Percentiles rank a stretch among this genome's conserved stretches.
phyloP scores from a whole-genome alignment of 2,113 vertebrate species.

The Laterallus jamaicensis region DNA sequence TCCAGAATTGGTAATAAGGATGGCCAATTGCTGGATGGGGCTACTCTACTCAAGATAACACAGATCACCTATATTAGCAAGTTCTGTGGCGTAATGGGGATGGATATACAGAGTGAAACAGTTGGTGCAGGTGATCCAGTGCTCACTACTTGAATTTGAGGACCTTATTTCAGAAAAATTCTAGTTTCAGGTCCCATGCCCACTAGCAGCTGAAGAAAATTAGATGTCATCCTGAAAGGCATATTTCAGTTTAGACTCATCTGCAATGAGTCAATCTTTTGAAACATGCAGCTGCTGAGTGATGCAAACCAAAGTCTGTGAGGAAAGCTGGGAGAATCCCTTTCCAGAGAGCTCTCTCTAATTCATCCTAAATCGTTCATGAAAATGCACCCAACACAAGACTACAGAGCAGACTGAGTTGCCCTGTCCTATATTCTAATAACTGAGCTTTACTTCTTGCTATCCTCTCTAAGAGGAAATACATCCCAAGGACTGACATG shows the following conservation, averaged over 20 bases:
- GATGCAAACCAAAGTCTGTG: neutral
- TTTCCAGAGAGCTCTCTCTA: no score
- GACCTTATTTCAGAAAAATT: neutral
- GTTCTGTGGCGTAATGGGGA: neutral
- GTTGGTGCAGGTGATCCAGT: neutral
- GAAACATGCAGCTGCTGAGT: neutral
- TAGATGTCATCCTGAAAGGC: neutral
- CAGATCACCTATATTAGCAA: neutral
- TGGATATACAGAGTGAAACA: neutral
- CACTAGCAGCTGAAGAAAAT: neutral
- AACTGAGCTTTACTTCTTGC: no score
- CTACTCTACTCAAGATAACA: neutral
- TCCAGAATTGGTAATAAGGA: neutral
- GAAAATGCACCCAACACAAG: no score
- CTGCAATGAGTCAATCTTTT: neutral
- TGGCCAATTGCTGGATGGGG: neutral
- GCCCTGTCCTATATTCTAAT: no score
- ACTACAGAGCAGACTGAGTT: no score
- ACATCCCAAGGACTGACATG: no score
- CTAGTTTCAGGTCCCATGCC: neutral
- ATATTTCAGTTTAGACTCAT: neutral
- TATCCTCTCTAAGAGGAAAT: no score
- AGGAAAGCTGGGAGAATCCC: neutral
- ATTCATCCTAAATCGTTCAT: no score
- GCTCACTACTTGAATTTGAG: neutral